Evolutionary conservation across 1,140 invertebrate species (phyloP).

Genomic region (Thaumetopoea pityocampa): DNA sequence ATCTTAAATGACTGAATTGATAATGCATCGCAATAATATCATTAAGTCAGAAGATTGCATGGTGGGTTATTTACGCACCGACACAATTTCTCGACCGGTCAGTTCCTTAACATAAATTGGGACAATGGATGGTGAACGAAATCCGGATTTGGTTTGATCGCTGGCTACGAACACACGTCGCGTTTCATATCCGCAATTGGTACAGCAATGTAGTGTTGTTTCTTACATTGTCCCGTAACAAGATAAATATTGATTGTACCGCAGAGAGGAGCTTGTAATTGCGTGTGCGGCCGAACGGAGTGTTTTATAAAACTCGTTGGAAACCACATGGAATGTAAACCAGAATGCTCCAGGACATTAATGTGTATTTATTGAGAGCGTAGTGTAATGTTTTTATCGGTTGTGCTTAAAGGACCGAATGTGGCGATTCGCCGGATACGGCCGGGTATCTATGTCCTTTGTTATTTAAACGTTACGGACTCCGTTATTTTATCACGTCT

Average conservation of each 20-base stretch:
- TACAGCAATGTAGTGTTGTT: conserved; percentile 44
- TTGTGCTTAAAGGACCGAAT: conserved; percentile 38
- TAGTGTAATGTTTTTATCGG: conserved; percentile 74
- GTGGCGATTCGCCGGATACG: conserved; percentile 44
- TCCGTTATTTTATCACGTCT: conserved; percentile 11
- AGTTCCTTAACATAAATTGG: conserved; percentile 32
- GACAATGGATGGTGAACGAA: conserved; percentile 24
- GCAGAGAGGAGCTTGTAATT: conserved; percentile 68
- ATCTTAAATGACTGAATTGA: conserved; percentile 40
- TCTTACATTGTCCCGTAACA: conserved; percentile 47
- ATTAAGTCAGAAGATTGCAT: conserved; percentile 48
- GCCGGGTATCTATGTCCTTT: conserved; percentile 31
- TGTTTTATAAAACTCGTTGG: conserved; percentile 71
- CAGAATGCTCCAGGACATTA: conserved; percentile 70
- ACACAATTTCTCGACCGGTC: conserved; percentile 29
- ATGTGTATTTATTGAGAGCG: conserved; percentile 74
- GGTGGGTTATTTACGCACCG: conserved; percentile 41
- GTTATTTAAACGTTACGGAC: conserved; percentile 30
- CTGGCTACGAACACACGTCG: conserved; percentile 23
- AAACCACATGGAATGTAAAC: conserved; percentile 70
- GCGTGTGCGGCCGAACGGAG: conserved; percentile 64
- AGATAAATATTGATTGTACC: conserved; percentile 66
- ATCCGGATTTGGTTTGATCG: conserved; percentile 34
- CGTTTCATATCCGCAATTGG: conserved; percentile 14
- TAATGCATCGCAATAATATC: conserved; percentile 48